Evolutionary conservation across 2,113 vertebrate species (phyloP).

Genomic region (Cygnus buccinator): DNA sequence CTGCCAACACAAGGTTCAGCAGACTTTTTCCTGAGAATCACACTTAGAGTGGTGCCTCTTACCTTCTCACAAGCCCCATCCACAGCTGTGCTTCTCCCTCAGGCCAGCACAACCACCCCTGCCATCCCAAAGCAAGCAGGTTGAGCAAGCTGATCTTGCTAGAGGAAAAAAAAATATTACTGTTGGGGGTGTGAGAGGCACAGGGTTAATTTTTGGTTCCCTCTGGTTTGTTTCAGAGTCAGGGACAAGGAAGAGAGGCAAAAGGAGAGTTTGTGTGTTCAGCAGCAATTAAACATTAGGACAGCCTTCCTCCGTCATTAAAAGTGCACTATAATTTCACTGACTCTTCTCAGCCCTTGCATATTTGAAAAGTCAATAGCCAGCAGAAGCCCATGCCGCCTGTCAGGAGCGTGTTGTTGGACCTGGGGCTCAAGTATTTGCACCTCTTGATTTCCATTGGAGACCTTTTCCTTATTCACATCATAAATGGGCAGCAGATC

Average conservation of each 20-base stretch:
- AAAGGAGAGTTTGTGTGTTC: neutral
- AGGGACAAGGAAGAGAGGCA: neutral
- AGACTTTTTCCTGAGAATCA: neutral
- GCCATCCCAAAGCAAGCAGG: neutral
- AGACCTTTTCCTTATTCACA: neutral
- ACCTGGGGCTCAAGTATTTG: neutral
- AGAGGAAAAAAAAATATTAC: neutral
- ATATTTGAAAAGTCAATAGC: neutral
- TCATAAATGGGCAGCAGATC: neutral
- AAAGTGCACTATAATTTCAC: neutral
- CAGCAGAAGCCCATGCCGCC: neutral
- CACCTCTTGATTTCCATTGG: neutral
- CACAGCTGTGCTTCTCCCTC: neutral
- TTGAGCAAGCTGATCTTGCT: neutral
- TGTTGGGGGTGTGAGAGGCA: neutral
- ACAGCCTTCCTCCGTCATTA: neutral
- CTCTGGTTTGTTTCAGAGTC: neutral
- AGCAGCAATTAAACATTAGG: neutral
- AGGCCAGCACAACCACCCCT: neutral
- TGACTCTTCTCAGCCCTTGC: neutral
- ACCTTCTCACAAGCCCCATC: neutral
- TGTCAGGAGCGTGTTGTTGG: accelerated
- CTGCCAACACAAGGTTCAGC: constrained; percentile 1
- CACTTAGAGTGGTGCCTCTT: neutral
- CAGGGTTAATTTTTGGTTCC: neutral